Percentiles rank a stretch among this genome's conserved stretches.
Evolutionary conservation across 2,797 vertebrate genomes (phyloP).

Genomic region (Sitta carolinensis): DNA sequence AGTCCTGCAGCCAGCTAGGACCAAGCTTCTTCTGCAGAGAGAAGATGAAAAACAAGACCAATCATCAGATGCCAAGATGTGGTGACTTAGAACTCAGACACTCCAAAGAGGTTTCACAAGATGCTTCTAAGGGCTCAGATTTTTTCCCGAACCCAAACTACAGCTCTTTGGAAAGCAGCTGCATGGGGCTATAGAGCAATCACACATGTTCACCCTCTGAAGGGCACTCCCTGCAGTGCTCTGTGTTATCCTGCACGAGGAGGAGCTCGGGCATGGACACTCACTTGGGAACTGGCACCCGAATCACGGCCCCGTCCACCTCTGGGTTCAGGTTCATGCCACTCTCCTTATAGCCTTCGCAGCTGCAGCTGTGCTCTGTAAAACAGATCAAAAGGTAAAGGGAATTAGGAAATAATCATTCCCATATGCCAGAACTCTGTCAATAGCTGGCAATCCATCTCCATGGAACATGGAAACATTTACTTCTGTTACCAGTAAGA

Average conservation of each 20-base stretch:
- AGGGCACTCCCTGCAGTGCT: background rate
- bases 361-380: slow-evolving; percentile 89
- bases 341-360: slow-evolving; percentile 88
- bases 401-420: slow-evolving; percentile 87
- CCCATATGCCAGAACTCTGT: slow-evolving; percentile 80
- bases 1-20: background rate
- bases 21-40: background rate
- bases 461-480: slow-evolving; percentile 83
- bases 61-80: background rate
- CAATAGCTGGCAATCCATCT: slow-evolving; percentile 81
- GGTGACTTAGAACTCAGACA: background rate
- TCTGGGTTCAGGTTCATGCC: slow-evolving; percentile 98
- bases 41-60: background rate
- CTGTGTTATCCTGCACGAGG: accelerated
- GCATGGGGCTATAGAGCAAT: background rate
- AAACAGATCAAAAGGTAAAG: slow-evolving; percentile 79
- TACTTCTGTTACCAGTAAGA: slow-evolving; percentile 80
- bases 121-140: accelerated
- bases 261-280: slow-evolving; percentile 42
- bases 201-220: background rate
- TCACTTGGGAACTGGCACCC: slow-evolving; percentile 94
- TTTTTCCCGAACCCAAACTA: background rate
- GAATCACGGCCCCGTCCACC: slow-evolving; percentile 91
- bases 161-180: background rate
- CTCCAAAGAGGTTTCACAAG: background rate